phyloP scores from a whole-genome alignment of 2,888 invertebrate genomes.

The Drosophila robusta region DNA sequence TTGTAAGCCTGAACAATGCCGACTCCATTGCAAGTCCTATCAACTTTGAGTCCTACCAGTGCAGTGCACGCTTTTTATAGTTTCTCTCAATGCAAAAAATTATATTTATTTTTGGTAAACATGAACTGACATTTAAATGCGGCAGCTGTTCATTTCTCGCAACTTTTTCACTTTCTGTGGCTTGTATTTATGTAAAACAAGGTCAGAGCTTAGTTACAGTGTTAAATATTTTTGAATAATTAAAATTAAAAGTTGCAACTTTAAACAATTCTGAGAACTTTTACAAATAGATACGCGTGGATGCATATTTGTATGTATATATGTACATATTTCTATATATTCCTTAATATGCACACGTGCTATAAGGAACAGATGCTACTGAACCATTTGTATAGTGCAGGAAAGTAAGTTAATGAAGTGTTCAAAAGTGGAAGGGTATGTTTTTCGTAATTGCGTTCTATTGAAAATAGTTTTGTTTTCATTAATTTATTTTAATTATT shows the following conservation, averaged over 20 bases:
- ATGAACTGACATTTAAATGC: not conserved
- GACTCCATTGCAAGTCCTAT: conserved; percentile 9
- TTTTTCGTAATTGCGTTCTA: too few species aligned
- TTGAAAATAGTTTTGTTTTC: too few species aligned
- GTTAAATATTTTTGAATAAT: not conserved
- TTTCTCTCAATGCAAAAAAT: not conserved
- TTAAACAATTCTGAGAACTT: not conserved
- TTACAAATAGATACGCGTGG: not conserved
- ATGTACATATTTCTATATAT: not conserved
- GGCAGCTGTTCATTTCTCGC: not conserved
- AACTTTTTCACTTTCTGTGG: not conserved
- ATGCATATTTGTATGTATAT: not conserved
- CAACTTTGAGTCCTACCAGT: not conserved
- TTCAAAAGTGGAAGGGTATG: too few species aligned
- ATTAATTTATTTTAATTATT: too few species aligned
- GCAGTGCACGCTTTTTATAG: not conserved
- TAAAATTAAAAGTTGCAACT: conserved; percentile 1
- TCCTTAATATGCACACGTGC: too few species aligned
- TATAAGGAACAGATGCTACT: not conserved
- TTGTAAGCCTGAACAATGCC: conserved; percentile 43
- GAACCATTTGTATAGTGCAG: not conserved
- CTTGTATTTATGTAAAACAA: not conserved
- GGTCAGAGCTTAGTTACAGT: not conserved
- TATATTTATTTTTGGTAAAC: not conserved
- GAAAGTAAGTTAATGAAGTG: not conserved